These are phyloP conservation scores for Falco cherrug DNA, from an alignment of 2,797 vertebrate species.

Conservation along the genomic window DNA sequence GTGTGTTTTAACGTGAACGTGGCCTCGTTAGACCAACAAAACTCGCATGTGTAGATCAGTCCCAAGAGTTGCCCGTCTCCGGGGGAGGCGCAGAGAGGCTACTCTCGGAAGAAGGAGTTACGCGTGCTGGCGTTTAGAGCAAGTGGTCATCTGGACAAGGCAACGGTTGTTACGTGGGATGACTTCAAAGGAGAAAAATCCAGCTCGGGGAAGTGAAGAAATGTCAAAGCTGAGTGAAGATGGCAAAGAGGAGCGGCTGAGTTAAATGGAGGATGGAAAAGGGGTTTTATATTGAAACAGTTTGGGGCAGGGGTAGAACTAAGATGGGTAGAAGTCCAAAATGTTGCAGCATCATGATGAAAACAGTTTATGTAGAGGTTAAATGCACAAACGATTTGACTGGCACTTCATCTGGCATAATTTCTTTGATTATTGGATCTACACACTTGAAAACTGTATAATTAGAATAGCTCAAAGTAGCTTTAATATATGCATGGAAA, in stretches of 20 bases:
- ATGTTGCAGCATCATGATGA: neutral
- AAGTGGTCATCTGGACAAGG: neutral
- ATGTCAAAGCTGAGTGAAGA: neutral
- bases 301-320: fast-evolving
- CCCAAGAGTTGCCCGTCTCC: neutral
- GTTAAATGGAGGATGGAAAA: neutral
- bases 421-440: neutral
- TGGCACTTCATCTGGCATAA: neutral
- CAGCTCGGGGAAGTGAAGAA: neutral
- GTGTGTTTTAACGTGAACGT: fast-evolving
- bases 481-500: neutral
- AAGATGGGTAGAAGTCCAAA: neutral
- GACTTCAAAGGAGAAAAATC: neutral
- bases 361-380: neutral
- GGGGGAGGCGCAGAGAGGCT: neutral
- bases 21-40: neutral
- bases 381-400: fast-evolving
- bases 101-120: neutral
- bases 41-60: fast-evolving
- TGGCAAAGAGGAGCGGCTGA: neutral
- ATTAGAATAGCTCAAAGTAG: neutral
- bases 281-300: neutral
- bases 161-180: neutral
- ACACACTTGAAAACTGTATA: neutral
- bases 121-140: neutral